Conservation (phyloP, 1,140 invertebrate genomes). For the Drosophila nigrodunni region DNA sequence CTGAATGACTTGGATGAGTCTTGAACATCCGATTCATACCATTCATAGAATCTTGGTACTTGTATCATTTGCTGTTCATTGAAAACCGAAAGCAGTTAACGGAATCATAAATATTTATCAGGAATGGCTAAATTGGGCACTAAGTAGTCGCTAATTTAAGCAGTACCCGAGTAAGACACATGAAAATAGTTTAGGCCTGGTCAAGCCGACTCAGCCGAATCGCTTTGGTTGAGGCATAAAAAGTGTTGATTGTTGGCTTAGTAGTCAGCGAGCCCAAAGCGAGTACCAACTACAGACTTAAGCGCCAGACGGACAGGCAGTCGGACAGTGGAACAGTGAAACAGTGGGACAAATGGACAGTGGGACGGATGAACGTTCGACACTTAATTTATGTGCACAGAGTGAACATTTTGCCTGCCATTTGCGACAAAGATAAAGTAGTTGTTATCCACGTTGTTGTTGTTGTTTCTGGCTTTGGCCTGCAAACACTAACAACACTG, state of each 20-base stretch:
- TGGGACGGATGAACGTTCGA: slow-evolving; percentile 12
- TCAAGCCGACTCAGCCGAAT: slow-evolving; percentile 33
- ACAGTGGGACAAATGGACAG: neutral
- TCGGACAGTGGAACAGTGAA: neutral
- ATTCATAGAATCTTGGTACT: slow-evolving; percentile 50
- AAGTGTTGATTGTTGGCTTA: slow-evolving; percentile 69
- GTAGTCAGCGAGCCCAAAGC: neutral
- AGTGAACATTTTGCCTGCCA: slow-evolving; percentile 74
- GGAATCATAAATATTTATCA: slow-evolving; percentile 76
- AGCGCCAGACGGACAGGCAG: slow-evolving; percentile 62
- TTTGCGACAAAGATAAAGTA: slow-evolving; percentile 79
- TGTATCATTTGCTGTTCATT: slow-evolving; percentile 41
- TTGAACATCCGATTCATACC: slow-evolving; percentile 5
- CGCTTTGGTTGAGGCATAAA: slow-evolving; percentile 46
- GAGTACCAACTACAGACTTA: slow-evolving; percentile 50
- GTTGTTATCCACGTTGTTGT: slow-evolving; percentile 34
- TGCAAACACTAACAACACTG: slow-evolving; percentile 30
- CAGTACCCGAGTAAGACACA: slow-evolving; percentile 44
- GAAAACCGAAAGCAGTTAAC: slow-evolving; percentile 30
- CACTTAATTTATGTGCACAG: slow-evolving; percentile 74
- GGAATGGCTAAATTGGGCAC: slow-evolving; percentile 72
- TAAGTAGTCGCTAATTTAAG: slow-evolving; percentile 76
- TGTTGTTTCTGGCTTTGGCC: slow-evolving; percentile 19
- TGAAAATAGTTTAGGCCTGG: slow-evolving; percentile 62
- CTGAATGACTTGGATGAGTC: neutral